These are phyloP conservation scores for Achroia grisella DNA, from an alignment of 1,140 invertebrate genomes.

Conservation along the genomic window DNA sequence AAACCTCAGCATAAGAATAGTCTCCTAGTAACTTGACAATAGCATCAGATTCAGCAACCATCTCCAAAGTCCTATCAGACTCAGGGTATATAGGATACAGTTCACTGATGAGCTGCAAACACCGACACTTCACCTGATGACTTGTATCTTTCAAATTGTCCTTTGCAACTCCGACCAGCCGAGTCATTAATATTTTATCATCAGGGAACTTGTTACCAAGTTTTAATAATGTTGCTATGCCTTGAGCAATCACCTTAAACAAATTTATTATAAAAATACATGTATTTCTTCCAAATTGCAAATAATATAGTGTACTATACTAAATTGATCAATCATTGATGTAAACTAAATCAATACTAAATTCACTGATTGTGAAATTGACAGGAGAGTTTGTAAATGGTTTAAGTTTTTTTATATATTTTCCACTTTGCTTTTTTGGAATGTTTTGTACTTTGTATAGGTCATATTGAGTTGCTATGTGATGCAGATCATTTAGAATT, in stretches of 20 bases:
- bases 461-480: too few species aligned
- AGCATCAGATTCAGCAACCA: constrained; percentile 71
- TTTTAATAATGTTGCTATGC: constrained; percentile 80
- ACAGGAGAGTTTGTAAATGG: too few species aligned
- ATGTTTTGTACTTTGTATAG: too few species aligned
- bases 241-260: constrained; percentile 77
- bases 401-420: too few species aligned
- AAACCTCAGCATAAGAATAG: constrained; percentile 84
- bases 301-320: background rate
- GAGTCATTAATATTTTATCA: constrained; percentile 67
- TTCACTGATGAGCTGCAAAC: constrained; percentile 83
- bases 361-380: too few species aligned
- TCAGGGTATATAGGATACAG: constrained; percentile 73
- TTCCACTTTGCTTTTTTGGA: too few species aligned
- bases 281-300: constrained; percentile 5
- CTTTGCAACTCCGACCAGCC: constrained; percentile 74
- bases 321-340: too few species aligned
- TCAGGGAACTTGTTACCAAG: constrained; percentile 75
- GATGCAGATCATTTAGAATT: too few species aligned
- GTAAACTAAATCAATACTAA: too few species aligned
- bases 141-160: constrained; percentile 82
- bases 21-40: constrained; percentile 82
- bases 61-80: constrained; percentile 59
- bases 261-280: constrained; percentile 26
- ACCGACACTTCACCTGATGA: constrained; percentile 85